Percentiles rank a stretch among this genome's conserved stretches.
Conservation (phyloP, 2,113 vertebrate species). For the Numenius arquata region DNA sequence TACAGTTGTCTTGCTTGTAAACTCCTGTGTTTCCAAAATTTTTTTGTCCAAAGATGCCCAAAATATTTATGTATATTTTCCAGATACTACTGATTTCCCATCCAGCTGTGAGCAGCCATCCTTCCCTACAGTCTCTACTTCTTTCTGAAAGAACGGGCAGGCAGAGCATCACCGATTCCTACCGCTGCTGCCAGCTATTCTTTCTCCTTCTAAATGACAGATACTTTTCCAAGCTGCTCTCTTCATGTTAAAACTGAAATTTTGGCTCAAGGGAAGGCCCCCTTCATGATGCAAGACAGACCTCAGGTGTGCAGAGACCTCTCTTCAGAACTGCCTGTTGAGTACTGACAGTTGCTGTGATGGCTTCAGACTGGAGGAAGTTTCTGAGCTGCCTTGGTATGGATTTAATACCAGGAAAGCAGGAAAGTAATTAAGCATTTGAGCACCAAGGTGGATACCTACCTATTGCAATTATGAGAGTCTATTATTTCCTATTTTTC, state of each 20-base stretch:
- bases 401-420: not conserved
- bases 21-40: not conserved
- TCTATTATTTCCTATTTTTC: slow-evolving; percentile 34
- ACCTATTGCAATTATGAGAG: slow-evolving; percentile 1
- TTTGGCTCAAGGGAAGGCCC: not conserved
- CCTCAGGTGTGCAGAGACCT: not conserved
- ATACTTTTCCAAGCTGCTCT: not conserved
- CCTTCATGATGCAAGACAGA: not conserved
- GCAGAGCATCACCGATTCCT: not conserved
- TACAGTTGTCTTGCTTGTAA: not conserved
- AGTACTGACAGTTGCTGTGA: not conserved
- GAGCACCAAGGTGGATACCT: not conserved
- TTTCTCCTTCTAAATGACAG: not conserved
- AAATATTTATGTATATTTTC: not conserved
- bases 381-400: not conserved
- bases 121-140: not conserved
- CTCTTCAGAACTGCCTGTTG: not conserved
- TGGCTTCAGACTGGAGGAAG: not conserved
- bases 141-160: not conserved
- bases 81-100: not conserved
- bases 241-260: not conserved
- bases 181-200: not conserved
- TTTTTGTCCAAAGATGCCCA: not conserved
- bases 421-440: slow-evolving; percentile 24
- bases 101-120: not conserved